These are phyloP conservation scores for Corticium candelabrum DNA, from an alignment of 37 sponge, comb jelly and placozoan species.

Conservation along the genomic window DNA sequence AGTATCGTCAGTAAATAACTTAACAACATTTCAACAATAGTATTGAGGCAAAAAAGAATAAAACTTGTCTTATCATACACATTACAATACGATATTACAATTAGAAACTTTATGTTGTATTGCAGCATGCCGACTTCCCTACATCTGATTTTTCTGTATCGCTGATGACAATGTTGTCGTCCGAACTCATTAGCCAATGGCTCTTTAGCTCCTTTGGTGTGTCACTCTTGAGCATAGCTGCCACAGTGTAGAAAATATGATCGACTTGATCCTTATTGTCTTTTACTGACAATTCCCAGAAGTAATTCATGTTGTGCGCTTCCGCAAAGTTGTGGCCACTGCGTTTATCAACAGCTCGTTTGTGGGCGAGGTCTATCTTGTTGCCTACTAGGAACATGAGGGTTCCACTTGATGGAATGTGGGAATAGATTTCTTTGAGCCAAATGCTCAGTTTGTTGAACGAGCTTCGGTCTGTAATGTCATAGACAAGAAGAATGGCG, in stretches of 20 bases:
- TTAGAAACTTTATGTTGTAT: neutral
- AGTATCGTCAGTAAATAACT: too few species aligned
- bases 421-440: constrained; percentile 41
- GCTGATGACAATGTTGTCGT: neutral
- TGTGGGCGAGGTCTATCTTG: constrained; percentile 27
- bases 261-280: constrained; percentile 10
- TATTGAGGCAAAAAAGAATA: too few species aligned
- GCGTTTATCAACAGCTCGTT: constrained; percentile 21
- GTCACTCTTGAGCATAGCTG: constrained; percentile 13
- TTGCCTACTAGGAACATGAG: constrained; percentile 50
- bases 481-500: constrained; percentile 57
- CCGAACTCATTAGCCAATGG: neutral
- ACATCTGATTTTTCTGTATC: neutral
- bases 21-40: too few species aligned
- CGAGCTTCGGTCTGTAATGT: constrained; percentile 31
- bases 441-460: constrained; percentile 34
- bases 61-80: too few species aligned
- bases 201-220: neutral
- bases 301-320: constrained; percentile 21
- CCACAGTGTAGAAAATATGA: constrained; percentile 10
- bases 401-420: constrained; percentile 17
- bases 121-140: neutral
- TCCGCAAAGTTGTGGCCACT: constrained; percentile 26
- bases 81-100: too few species aligned
- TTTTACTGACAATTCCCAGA: constrained; percentile 29